A percentile compares a stretch with the other conserved stretches of the same genome.
phyloP scores from a whole-genome alignment of 2,113 vertebrate species.

The Notarius quadriscutis region DNA sequence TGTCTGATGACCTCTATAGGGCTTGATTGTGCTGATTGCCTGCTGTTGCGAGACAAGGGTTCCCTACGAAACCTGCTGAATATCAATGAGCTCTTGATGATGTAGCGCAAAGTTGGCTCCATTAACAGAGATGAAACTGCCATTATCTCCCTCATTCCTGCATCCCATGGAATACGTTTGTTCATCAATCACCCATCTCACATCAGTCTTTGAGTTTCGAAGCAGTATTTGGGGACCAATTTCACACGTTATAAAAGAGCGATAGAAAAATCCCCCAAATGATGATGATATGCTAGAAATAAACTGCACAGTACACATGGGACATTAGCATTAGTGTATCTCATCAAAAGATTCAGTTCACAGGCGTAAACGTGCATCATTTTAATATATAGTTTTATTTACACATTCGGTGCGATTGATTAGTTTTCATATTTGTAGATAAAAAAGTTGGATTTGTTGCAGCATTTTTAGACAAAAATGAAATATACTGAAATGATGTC shows the following conservation, averaged over 20 bases:
- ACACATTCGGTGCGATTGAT: not conserved
- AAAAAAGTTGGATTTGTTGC: not conserved
- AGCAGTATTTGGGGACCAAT: not conserved
- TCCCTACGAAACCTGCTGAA: slow-evolving; percentile 31
- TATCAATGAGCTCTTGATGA: slow-evolving; percentile 44
- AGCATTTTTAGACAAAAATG: not conserved
- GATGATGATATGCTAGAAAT: not conserved
- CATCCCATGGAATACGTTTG: not conserved
- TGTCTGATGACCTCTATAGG: slow-evolving; percentile 27
- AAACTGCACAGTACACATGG: not conserved
- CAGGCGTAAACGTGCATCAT: not conserved
- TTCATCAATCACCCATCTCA: slow-evolving; percentile 14
- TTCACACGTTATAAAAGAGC: not conserved
- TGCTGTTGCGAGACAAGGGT: slow-evolving; percentile 36
- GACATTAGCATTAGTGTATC: not conserved
- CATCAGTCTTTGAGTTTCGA: slow-evolving; percentile 14
- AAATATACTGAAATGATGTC: not conserved
- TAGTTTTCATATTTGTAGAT: not conserved
- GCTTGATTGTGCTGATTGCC: slow-evolving; percentile 47
- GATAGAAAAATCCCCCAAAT: not conserved
- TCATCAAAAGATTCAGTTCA: not conserved
- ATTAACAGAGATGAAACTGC: slow-evolving; percentile 36
- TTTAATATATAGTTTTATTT: not conserved
- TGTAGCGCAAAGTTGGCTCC: slow-evolving; percentile 28
- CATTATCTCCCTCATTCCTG: slow-evolving; percentile 35